Evolutionary conservation across 1,140 invertebrate species (phyloP), one percentile per base, ranked within the genome.

Genomic region (Eciton burchellii): DNA sequence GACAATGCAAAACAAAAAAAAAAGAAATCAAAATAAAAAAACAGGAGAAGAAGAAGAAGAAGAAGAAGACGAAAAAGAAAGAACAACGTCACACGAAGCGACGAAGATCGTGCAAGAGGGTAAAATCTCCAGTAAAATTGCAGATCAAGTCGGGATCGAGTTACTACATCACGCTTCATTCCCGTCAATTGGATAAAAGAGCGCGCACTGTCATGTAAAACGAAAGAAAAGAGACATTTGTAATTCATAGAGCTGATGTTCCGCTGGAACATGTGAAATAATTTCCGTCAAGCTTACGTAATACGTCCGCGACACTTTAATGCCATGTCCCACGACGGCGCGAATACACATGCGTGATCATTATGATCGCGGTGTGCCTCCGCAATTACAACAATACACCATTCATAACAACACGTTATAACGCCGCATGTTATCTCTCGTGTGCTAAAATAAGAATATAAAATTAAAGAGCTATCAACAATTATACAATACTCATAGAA

Each of bases 401-500:
- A 6, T 35, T 35, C 35, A 35, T n/a, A n/a, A n/a, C 35, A 35
- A 35, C 35, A 35, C 24, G 21, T 11, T 63, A 43, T 56, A n/a
- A 52, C 56, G n/a, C 52, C 35, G 45, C 26, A 82, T 49, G 52
- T 59, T 73, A 77, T 84, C 68, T 83, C 14, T 71, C 68, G 26
- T 84, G 81, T 70, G 82, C 92, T 87, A 89, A 90, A 87, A 89
- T 85, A 91, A 90, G 88, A 87, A 86, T 91, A 92, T 90, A 79
- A 92, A 92, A 90, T 91, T 90, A 90, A 88, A 92, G 92, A 92
- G 88, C 86, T 93, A 93, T 93, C 86, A 93, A 94, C 92, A 93
- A 93, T 91, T 93, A 83, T 94, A 94, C 91, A 94, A n/a, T 73
- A 63, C 68, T 45, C 54, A 66, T 84, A 82, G 81, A 85, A 82